Evolutionary conservation across 2,113 vertebrate species (phyloP), one percentile per base, ranked within the genome.

Genomic region (Heliornis fulica): DNA sequence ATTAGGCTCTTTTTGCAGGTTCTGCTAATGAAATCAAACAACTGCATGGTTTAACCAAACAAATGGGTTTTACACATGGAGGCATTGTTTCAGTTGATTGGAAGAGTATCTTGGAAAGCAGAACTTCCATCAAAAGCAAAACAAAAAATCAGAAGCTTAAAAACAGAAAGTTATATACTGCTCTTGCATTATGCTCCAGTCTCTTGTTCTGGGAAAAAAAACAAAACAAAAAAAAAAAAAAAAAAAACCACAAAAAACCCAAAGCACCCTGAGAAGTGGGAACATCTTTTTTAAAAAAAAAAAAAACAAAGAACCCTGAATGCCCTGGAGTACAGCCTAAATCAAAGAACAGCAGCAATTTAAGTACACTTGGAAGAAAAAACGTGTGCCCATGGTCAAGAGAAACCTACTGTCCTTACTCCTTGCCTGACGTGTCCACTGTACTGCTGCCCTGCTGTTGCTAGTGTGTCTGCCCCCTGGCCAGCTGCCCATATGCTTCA

Each of bases 41-140:
- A 4, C 19, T 69, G 6, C 4, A 7, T 31, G 14, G 34, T 2
- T 17, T 40, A 53, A 60, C 4, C 4, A 43, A 59, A 87, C 10
- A 59, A 79, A 45, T 1, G 2, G 1, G 3, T 77, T 70, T 70
- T 34, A 2, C 18, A 40, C 0, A 0, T 3, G 34, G 21, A 68
- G 43, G 64, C 2, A 2, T 59, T 61, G 3, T 36, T 60, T 82
- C 8, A 11, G 15, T 14, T 61, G 9, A 61, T 43, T 78, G 60
- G 13, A 71, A 79, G n/a, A 84, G 48, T n/a, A 70, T 41, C 13
- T 23, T 38, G 15, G 5, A 34, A 2, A 57, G 20, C 13, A 91
- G 80, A 78, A 68, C 75, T 60, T 68, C 38, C 34, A 84, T 9
- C 7, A 87, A 84, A 82, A 84, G 3, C 8, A 38, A 80, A 65